Evolutionary conservation across 2,113 vertebrate genomes (phyloP), one percentile per base, ranked within the genome.

Genomic region (Oncorhynchus nerka): DNA sequence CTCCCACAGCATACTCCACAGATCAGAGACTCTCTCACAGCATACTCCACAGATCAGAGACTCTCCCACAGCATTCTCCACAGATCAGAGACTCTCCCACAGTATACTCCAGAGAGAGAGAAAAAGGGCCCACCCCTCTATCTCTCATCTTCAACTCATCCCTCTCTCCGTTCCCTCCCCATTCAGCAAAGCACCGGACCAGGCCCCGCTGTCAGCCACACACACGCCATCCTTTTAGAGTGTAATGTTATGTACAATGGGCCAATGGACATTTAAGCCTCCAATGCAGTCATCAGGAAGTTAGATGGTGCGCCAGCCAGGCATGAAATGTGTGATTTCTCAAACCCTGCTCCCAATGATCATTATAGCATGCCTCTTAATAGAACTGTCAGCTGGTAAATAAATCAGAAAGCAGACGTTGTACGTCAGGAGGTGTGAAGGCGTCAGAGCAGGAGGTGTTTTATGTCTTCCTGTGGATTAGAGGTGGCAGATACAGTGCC

Each of bases 381-480:
- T 9, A 39, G 26, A 79, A 68, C 69, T 68, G 75, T 83, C 68
- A 73, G 16, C 65, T 22, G 4, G 62, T 32, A 48, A 62, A 67
- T 77, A 74, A 82, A 74, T 81, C 57, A 45, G 9, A 57, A 62
- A 32, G 66, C 66, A 51, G 34, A 24, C 72, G 3, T 12, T 2
- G 70, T 20, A 2, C 24, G 20, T 34, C 12, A 4, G 22, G 20
- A 57, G 74, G 1, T 45, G 39, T 45, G 39, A 45, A 11, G 39
- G 39, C 2, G 26, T 66, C 32, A 20, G 20, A 61, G 45, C 68
- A 19, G 11, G 19, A 70, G 39, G 67, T 64, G 67, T 61, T 78
- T 80, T 80, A 85, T 76, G 68, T 20, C 74, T 22, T 79, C 48
- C 22, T 16, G 28, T 49, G 69, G 45, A 70, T 49, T 59, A 68